Evolutionary conservation across 2,113 vertebrate species (phyloP).

Genomic region (Amazona vittata): DNA sequence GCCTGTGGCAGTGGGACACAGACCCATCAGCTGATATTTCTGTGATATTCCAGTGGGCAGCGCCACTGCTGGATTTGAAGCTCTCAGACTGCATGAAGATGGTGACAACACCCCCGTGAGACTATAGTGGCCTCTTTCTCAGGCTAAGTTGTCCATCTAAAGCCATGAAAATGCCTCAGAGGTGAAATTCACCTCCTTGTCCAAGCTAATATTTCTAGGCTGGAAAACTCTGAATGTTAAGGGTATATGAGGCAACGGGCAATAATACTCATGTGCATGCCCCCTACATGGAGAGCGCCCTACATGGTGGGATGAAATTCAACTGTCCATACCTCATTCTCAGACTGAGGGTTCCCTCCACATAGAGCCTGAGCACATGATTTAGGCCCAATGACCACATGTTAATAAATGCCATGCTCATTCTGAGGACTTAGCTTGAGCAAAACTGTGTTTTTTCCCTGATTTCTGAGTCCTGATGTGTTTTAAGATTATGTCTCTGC

Average conservation of each 20-base stretch:
- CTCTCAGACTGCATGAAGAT: not conserved
- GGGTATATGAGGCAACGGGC: not conserved
- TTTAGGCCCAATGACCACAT: no score
- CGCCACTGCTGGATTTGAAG: not conserved
- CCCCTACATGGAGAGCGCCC: not conserved
- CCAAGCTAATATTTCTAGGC: not conserved
- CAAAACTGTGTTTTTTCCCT: not conserved
- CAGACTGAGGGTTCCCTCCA: not conserved
- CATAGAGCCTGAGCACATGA: fast-evolving
- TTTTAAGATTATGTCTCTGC: not conserved
- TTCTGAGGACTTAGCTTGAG: not conserved
- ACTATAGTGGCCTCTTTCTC: not conserved
- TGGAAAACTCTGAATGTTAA: not conserved
- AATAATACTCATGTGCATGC: not conserved
- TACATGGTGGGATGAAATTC: not conserved
- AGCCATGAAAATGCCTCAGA: not conserved
- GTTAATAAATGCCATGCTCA: not conserved
- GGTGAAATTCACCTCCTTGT: not conserved
- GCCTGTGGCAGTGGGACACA: not conserved
- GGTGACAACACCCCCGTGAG: not conserved
- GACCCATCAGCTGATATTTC: not conserved
- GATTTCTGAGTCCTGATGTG: not conserved
- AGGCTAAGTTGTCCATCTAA: not conserved
- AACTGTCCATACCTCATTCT: not conserved
- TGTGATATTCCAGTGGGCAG: not conserved